Conservation (phyloP, 1,140 invertebrate species). For the Alviniconcha marisindica region DNA sequence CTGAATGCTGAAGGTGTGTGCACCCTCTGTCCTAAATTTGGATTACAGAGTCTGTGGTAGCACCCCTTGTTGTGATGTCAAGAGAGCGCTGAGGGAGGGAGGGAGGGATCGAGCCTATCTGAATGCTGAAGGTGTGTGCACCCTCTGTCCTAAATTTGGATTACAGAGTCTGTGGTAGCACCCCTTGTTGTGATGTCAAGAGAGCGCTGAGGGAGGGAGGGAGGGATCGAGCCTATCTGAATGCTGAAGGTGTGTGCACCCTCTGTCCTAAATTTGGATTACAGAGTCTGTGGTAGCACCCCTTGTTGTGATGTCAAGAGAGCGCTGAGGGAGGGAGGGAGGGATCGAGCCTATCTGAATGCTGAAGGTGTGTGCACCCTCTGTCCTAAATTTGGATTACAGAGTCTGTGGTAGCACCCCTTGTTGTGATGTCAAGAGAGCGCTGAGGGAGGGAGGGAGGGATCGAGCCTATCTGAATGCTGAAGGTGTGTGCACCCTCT, state of each 20-base stretch:
- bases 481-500: slow-evolving; percentile 54
- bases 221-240: slow-evolving; percentile 91
- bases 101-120: slow-evolving; percentile 88
- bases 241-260: slow-evolving; percentile 80
- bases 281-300: not conserved
- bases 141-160: not conserved
- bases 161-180: not conserved
- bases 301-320: not conserved
- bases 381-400: no score
- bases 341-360: slow-evolving; percentile 95
- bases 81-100: not conserved
- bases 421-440: not conserved
- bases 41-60: not conserved
- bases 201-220: not conserved
- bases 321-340: not conserved
- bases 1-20: slow-evolving; percentile 84
- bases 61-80: no score
- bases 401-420: not conserved
- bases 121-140: slow-evolving; percentile 82
- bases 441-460: not conserved
- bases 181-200: no score
- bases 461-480: slow-evolving; percentile 97
- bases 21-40: not conserved
- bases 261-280: not conserved
- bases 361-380: slow-evolving; percentile 77